Evolutionary conservation across 1,140 invertebrate genomes (phyloP), one percentile per base, ranked within the genome.

Genomic region (Drosophila nigrodunni): DNA sequence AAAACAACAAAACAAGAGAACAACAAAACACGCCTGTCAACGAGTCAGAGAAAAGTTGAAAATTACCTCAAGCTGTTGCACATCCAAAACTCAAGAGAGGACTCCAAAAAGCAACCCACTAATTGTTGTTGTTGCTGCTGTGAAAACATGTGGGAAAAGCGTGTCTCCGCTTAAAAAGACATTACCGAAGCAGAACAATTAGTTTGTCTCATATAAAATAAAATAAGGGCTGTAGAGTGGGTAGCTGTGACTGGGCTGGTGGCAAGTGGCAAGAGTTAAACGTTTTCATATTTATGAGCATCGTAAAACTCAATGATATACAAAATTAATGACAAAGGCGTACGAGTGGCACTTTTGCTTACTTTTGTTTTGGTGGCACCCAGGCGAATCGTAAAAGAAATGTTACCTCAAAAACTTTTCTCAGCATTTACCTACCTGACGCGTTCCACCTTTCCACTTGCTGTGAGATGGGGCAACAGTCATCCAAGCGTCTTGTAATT

Each of bases 221-320:
- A 13, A 43, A 3, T 3, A 6, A 13, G 41, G 30, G 15, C 10
- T 15, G 8, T 11, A 35, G 10, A 21, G 21, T 18, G 46, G 10
- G 34, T 37, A 35, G 39, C 37, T 41, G 55, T n/a, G 10, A 39
- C 13, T 1, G 7, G 37, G 21, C 21, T 68, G 52, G 67, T 30
- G 25, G 25, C 77, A 90, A 90, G 88, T 30, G 25, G 25, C 77
- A 90, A 90, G 88, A 91, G 88, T 91, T 91, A 91, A 91, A 90
- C 83, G 88, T 90, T 91, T 85, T 86, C 81, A 82, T 91, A 91
- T 91, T 91, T 91, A 91, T 88, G 88, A 91, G 88, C 69, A 74
- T 91, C 89, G 83, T 91, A 91, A 91, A 91, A 91, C 83, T 78
- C 88, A 91, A 91, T 91, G 88, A 91, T 91, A 91, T 88, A 91